Percentiles rank a stretch among this genome's conserved stretches.
phyloP scores from a whole-genome alignment of 2,797 vertebrate species.

The Phoebastria nigripes region DNA sequence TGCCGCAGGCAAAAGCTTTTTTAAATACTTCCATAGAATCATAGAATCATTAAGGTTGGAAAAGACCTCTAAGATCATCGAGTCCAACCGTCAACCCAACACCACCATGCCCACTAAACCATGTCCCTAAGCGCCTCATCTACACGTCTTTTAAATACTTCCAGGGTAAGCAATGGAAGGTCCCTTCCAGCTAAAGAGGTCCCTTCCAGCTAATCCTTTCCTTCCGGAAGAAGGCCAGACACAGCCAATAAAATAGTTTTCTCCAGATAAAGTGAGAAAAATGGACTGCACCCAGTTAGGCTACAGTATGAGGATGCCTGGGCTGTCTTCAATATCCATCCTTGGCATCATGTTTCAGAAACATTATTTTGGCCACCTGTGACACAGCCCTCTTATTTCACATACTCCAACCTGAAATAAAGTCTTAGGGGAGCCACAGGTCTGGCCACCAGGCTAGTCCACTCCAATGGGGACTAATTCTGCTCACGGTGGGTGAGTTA shows the following conservation, averaged over 20 bases:
- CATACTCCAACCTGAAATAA: background rate
- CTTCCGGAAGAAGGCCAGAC: background rate
- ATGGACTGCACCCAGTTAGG: background rate
- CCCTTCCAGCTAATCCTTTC: background rate
- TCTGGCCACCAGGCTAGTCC: background rate
- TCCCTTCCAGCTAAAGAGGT: too few species aligned
- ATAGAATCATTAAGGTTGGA: too few species aligned
- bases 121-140: too few species aligned
- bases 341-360: background rate
- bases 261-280: background rate
- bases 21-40: too few species aligned
- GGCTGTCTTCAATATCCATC: background rate
- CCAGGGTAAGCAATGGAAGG: too few species aligned
- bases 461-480: background rate
- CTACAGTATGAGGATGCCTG: background rate
- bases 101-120: too few species aligned
- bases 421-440: background rate
- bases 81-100: too few species aligned
- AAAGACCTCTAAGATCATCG: too few species aligned
- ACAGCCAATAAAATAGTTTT: background rate
- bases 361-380: background rate
- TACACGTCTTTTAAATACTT: too few species aligned
- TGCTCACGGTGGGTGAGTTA: background rate
- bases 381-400: background rate
- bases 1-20: background rate